Conservation (phyloP, 2,113 vertebrate species). For the Siniperca knerii region DNA sequence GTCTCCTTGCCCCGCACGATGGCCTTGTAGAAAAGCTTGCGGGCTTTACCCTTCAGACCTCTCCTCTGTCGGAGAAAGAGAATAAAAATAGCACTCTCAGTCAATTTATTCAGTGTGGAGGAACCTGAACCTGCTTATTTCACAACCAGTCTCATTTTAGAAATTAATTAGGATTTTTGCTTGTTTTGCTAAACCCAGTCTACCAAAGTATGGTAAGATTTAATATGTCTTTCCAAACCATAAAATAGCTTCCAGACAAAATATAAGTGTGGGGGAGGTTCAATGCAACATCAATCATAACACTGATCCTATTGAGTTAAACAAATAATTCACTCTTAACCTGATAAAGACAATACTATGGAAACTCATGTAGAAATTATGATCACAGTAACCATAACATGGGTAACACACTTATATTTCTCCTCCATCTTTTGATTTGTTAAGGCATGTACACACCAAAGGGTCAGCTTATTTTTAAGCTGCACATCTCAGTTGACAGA, state of each 20-base stretch:
- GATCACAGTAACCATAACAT: background rate
- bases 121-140: slow-evolving; percentile 9
- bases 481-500: slow-evolving; percentile 20
- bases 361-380: background rate
- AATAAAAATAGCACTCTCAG: slow-evolving; percentile 39
- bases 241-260: background rate
- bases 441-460: background rate
- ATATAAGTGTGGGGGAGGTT: background rate
- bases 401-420: slow-evolving; percentile 3
- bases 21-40: slow-evolving; percentile 99
- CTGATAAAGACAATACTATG: background rate
- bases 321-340: background rate
- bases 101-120: slow-evolving; percentile 29
- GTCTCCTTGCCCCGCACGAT: slow-evolving; percentile 96
- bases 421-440: slow-evolving; percentile 17
- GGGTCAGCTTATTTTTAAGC: slow-evolving; percentile 4
- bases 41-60: slow-evolving; percentile 97
- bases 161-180: slow-evolving; percentile 13
- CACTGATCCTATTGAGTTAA: background rate
- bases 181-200: slow-evolving; percentile 16
- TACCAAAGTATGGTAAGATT: slow-evolving; percentile 9
- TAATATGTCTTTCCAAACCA: slow-evolving; percentile 3
- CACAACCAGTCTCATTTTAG: slow-evolving; percentile 5
- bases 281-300: background rate
- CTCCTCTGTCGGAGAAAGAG: slow-evolving; percentile 85